Evolutionary conservation across 2,888 invertebrate genomes (phyloP).

Genomic region (Lottia gigantea): DNA sequence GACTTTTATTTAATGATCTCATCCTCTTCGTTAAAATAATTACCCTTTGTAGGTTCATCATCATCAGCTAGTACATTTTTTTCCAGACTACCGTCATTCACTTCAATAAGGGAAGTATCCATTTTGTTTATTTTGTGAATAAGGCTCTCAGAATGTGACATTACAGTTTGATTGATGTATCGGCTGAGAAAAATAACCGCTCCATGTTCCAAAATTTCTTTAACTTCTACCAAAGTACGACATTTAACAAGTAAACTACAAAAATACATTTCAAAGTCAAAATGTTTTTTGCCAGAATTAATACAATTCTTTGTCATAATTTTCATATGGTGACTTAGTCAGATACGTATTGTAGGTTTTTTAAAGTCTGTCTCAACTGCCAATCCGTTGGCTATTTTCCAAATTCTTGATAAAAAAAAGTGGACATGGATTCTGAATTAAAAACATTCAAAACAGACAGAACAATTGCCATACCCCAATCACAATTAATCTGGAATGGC

Average conservation of each 20-base stretch:
- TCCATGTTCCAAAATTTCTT: neutral
- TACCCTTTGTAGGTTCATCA: neutral
- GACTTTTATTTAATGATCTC: neutral
- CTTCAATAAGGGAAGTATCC: neutral
- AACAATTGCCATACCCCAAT: conserved; percentile 4
- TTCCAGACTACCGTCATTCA: too few species aligned
- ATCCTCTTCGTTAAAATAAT: neutral
- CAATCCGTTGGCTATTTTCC: neutral
- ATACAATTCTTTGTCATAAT: neutral
- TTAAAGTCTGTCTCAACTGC: neutral
- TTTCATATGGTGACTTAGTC: neutral
- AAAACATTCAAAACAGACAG: neutral
- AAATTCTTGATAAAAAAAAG: neutral
- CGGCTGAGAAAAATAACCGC: neutral
- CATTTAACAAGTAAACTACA: neutral
- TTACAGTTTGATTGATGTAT: neutral
- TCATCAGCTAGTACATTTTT: neutral
- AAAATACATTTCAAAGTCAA: conserved; percentile 2
- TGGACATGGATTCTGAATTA: neutral
- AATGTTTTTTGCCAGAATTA: neutral
- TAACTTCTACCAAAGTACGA: neutral
- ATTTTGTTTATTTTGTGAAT: neutral
- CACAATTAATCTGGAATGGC: neutral
- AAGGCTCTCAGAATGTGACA: neutral
- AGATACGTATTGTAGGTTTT: neutral